Evolutionary conservation across 2,113 vertebrate species (phyloP).

Genomic region (Acrocephalus arundinaceus): DNA sequence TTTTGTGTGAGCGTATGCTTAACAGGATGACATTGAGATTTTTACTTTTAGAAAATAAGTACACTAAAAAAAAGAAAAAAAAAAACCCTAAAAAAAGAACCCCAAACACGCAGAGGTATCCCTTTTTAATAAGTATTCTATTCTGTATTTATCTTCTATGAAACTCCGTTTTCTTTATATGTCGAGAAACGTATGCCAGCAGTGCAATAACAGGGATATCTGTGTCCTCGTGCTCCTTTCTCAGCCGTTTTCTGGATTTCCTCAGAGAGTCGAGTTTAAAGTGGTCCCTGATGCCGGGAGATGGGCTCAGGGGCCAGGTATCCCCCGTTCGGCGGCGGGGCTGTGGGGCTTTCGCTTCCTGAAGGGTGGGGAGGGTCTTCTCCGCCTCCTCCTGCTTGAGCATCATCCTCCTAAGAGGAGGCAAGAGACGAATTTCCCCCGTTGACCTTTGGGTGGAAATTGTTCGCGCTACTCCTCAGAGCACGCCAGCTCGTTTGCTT

Average conservation of each 20-base stretch:
- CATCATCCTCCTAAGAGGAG: not conserved
- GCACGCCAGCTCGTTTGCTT: not conserved
- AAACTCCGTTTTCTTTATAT: not conserved
- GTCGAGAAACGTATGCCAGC: accelerated
- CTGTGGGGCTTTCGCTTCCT: not conserved
- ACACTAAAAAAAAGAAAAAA: too few relatives aligned
- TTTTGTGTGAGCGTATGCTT: not conserved
- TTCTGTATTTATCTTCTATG: not conserved
- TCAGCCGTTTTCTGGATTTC: not conserved
- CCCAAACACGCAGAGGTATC: not conserved
- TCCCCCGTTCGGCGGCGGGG: not conserved
- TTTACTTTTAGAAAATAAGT: not conserved
- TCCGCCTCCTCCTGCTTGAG: not conserved
- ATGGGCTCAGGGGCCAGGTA: too few relatives aligned
- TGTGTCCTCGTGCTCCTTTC: not conserved
- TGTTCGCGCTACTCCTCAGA: not conserved
- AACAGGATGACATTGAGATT: not conserved
- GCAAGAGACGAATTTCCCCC: not conserved
- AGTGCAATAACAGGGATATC: too few relatives aligned
- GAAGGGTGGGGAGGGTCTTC: not conserved
- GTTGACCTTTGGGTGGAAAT: not conserved
- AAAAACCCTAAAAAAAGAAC: not conserved
- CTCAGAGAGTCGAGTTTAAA: not conserved
- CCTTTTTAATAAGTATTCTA: not conserved
- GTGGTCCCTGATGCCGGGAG: not conserved